Evolutionary conservation across 2,113 vertebrate species (phyloP).

Genomic region (Rana temporaria): DNA sequence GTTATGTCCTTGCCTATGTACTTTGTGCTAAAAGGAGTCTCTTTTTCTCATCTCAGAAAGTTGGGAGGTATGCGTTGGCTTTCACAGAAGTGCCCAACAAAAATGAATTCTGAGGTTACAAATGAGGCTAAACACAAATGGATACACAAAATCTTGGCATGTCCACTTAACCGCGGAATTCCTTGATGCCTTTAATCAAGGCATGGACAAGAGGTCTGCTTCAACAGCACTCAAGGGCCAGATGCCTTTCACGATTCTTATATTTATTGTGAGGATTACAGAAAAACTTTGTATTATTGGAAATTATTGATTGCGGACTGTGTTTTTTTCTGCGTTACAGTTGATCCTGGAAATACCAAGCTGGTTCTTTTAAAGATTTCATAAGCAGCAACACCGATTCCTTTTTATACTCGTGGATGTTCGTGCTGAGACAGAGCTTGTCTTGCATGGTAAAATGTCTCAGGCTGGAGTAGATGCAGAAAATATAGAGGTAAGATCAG

Average conservation of each 20-base stretch:
- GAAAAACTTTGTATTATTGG: conserved; percentile 43
- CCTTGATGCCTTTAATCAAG: not conserved
- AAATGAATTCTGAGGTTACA: no score
- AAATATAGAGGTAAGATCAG: not conserved
- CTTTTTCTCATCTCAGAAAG: no score
- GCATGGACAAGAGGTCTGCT: not conserved
- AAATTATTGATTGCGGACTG: conserved; percentile 40
- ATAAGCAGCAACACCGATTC: conserved; percentile 7
- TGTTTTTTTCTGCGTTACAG: conserved; percentile 33
- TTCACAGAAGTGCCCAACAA: no score
- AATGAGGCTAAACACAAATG: no score
- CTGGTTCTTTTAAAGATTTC: conserved; percentile 42
- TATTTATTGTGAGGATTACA: conserved; percentile 39
- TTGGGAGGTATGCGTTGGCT: no score
- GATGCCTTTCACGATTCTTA: conserved; percentile 47
- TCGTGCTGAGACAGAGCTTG: conserved; percentile 8
- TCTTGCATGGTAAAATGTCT: not conserved
- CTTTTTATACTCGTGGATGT: conserved; percentile 19
- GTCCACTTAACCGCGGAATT: not conserved
- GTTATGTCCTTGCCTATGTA: no score
- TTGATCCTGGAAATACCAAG: conserved; percentile 53
- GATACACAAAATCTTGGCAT: no score
- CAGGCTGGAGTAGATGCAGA: not conserved
- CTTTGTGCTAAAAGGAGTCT: no score
- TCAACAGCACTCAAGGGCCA: conserved; percentile 23